Evolutionary conservation across 2,113 vertebrate genomes (phyloP).

Genomic region (Aplodontia rufa): DNA sequence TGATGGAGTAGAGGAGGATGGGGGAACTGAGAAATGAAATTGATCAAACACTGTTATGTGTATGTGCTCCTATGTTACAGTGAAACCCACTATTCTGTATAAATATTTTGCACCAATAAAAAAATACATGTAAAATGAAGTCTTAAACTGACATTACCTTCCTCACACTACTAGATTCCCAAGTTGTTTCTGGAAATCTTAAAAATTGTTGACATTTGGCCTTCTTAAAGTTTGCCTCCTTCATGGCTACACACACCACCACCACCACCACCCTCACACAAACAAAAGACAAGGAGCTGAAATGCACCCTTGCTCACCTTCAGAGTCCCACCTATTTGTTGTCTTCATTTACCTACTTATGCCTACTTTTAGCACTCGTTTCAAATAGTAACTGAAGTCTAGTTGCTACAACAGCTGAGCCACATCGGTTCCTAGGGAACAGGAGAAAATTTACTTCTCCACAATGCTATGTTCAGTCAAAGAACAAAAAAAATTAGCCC

Average conservation of each 20-base stretch:
- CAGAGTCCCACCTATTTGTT: background rate
- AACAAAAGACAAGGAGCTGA: background rate
- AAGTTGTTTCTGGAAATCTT: background rate
- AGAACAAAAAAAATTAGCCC: background rate
- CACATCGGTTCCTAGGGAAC: background rate
- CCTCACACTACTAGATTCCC: background rate
- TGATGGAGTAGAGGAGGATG: too few species aligned
- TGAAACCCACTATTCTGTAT: too few species aligned
- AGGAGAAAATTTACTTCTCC: background rate
- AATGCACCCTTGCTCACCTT: background rate
- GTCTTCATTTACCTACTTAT: background rate
- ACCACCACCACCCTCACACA: background rate
- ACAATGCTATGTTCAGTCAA: background rate
- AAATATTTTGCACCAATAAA: too few species aligned
- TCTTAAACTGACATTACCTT: background rate
- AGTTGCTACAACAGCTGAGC: constrained; percentile 27
- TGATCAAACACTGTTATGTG: too few species aligned
- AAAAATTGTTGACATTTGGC: background rate
- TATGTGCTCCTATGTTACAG: too few species aligned
- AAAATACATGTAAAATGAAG: too few species aligned
- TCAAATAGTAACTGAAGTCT: background rate
- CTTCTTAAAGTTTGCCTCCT: constrained; percentile 1
- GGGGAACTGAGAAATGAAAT: too few species aligned
- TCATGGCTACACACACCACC: background rate
- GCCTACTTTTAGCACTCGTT: background rate